Percentiles rank a stretch among this genome's conserved stretches.
These are phyloP conservation scores for Caenorhabditis sp. DNA, from an alignment of 2,888 invertebrate species.

Conservation along the genomic window DNA sequence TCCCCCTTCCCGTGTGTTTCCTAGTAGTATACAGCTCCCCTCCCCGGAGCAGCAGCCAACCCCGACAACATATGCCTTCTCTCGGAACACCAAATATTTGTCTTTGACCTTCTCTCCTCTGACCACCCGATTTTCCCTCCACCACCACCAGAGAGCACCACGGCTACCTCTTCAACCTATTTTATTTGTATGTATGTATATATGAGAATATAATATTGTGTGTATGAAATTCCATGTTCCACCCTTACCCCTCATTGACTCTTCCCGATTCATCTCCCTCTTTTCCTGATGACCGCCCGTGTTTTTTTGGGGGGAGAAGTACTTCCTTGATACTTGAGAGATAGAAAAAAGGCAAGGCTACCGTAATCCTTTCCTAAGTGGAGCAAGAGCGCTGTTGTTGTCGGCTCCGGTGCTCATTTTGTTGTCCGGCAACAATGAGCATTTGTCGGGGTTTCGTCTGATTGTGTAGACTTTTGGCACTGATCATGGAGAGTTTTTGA, in stretches of 20 bases:
- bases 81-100: conserved; percentile 61
- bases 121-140: conserved; percentile 20
- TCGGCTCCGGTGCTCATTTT: not conserved
- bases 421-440: no score
- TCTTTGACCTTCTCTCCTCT: conserved; percentile 53
- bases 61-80: conserved; percentile 53
- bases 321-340: conserved; percentile 1
- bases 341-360: no score
- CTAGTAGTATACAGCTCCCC: conserved; percentile 60
- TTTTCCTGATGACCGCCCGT: not conserved
- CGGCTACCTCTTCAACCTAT: conserved; percentile 48
- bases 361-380: conserved; percentile 4
- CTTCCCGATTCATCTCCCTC: not conserved
- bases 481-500: not conserved
- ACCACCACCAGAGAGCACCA: not conserved
- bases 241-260: conserved; percentile 29
- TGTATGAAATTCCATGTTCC: conserved; percentile 18
- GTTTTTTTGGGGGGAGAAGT: not conserved
- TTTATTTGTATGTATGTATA: conserved; percentile 3
- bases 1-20: conserved; percentile 52
- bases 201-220: conserved; percentile 41
- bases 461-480: not conserved
- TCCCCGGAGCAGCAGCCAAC: conserved; percentile 32
- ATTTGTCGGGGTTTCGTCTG: not conserved
- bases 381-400: not conserved